These are phyloP conservation scores for Oxyura jamaicensis DNA, from an alignment of 2,113 vertebrate species.

Conservation along the genomic window DNA sequence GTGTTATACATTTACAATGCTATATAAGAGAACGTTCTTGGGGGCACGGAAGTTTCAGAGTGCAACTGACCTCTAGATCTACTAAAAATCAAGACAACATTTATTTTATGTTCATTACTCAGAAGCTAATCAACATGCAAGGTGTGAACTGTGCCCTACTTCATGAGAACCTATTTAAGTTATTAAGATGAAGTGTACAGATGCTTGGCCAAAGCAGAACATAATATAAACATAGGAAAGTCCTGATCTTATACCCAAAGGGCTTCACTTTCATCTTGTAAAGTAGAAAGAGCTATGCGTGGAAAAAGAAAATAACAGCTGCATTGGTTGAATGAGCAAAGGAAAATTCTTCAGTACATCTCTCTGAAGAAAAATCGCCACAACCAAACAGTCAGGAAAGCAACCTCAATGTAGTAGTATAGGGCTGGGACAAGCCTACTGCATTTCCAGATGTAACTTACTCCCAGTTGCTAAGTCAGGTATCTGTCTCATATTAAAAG, in stretches of 20 bases:
- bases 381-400: neutral
- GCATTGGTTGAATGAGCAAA: neutral
- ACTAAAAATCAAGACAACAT: neutral
- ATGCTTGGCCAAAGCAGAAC: neutral
- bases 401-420: neutral
- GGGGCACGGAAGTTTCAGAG: neutral
- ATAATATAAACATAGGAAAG: neutral
- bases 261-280: conserved; percentile 13
- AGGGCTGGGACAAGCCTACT: neutral
- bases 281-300: neutral
- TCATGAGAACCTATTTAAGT: neutral
- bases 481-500: neutral
- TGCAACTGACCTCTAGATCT: neutral
- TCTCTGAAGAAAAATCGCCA: neutral
- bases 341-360: neutral
- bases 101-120: neutral
- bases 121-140: conserved; percentile 17
- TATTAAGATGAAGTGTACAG: neutral
- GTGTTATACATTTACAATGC: neutral
- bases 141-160: neutral
- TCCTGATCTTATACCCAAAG: neutral
- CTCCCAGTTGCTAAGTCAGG: neutral
- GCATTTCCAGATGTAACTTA: neutral
- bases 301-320: conserved; percentile 13
- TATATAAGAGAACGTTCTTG: neutral